A percentile compares a stretch with the other conserved stretches of the same genome.
Evolutionary conservation across 2,797 vertebrate species (phyloP).

Genomic region (Melanogrammus aeglefinus): DNA sequence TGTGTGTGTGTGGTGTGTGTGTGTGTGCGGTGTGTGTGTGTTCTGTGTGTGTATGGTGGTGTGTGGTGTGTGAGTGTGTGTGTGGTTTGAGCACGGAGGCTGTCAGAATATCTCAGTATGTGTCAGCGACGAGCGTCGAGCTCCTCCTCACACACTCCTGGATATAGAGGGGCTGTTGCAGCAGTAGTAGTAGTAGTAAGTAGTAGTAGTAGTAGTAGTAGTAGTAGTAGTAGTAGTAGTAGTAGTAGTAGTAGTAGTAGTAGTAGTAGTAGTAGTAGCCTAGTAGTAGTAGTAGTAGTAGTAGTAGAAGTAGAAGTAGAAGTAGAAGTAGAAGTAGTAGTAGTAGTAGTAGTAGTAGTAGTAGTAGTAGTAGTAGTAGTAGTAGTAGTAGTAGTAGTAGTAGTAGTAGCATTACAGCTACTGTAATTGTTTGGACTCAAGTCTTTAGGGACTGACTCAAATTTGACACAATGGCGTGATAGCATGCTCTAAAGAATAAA

Average conservation of each 20-base stretch:
- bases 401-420: not conserved
- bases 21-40: slow-evolving; percentile 14
- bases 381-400: not conserved
- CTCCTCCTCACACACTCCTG: not conserved
- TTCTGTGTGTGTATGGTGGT: not conserved
- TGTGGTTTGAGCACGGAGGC: not conserved
- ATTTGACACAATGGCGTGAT: not conserved
- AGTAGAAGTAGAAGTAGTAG: not conserved
- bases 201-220: no score
- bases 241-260: not conserved
- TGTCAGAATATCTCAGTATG: slow-evolving; percentile 1
- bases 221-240: no score
- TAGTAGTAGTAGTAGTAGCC: not conserved
- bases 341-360: no score
- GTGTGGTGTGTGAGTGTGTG: no score
- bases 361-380: no score
- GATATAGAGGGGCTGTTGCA: slow-evolving; percentile 2
- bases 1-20: slow-evolving; percentile 14
- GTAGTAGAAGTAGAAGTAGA: no score
- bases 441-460: not conserved
- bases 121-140: slow-evolving; percentile 10
- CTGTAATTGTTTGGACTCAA: not conserved
- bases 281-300: no score
- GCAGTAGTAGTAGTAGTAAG: no score
- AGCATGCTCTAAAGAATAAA: no score